Evolutionary conservation across 2,888 invertebrate genomes (phyloP), one percentile per base, ranked within the genome.

Genomic region (Nephrotoma guestfalica): DNA sequence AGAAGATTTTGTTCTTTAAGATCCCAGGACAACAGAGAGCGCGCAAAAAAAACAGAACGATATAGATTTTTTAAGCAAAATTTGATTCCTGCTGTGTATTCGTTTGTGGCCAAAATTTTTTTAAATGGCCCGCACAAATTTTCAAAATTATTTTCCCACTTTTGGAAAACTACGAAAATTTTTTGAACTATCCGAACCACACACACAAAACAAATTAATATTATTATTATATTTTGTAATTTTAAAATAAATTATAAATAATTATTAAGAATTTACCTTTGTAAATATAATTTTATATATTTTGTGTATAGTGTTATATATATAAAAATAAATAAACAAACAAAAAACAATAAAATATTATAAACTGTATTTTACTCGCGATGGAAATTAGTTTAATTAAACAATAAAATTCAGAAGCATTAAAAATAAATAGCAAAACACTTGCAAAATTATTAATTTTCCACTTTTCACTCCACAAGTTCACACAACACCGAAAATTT

Each of bases 241-340:
- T 71, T 71, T 71, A 71, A 71, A 30, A 71, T 71, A 71, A 71
- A 71, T 71, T 71, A 84, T 84, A 84, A 42, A 84, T 84, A 15
- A 84, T 41, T 41, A 84, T 84, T 84, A 84, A 84, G 84, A 84
- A 84, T 84, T 84, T 84, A 84, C 84, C 84, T 84, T 84, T 84
- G 84, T 84, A 84, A 84, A 84, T 84, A 84, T 84, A 41, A 84
- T 84, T 41, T 71, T 71, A 71, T 71, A 84, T 84, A 84, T 84
- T 84, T 84, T 84, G 41, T 84, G 84, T 84, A 84, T 84, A 84
- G 84, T 84, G 84, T 84, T 84, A 84, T 41, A 18, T 57, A 57
- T 30, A 30, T 71, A 71, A 9, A 30, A 30, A 71, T 30, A 30
- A 9, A 71, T 15, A 57, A 57, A 57, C 9, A 57, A 57, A 57